Evolutionary conservation across 2,797 vertebrate genomes (phyloP).

Genomic region (Leuciscus waleckii): DNA sequence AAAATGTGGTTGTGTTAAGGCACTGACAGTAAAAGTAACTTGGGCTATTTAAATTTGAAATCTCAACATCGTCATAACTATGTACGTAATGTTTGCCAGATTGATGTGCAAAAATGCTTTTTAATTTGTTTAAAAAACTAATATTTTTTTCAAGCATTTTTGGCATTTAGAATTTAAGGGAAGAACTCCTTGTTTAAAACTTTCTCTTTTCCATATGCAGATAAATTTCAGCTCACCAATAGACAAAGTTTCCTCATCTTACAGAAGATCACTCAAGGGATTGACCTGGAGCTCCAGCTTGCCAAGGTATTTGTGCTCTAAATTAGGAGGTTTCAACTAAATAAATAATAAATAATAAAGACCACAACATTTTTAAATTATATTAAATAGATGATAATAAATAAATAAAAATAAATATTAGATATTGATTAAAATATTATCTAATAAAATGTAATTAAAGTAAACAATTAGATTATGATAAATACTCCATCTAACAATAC

Average conservation of each 20-base stretch:
- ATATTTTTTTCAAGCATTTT: no score
- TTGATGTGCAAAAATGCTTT: background rate
- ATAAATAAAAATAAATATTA: background rate
- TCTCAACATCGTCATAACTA: background rate
- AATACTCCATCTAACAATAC: background rate
- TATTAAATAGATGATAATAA: no score
- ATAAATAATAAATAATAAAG: background rate
- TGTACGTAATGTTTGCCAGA: background rate
- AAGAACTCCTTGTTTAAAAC: background rate
- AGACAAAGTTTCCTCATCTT: conserved; percentile 75
- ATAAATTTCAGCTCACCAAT: conserved; percentile 77
- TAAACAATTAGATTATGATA: background rate
- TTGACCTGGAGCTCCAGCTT: conserved; percentile 81
- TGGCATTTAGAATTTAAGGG: background rate
- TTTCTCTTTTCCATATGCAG: conserved; percentile 58
- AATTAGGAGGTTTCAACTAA: background rate
- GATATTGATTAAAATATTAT: background rate
- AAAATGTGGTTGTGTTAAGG: background rate
- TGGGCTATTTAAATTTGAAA: background rate
- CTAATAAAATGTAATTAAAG: background rate
- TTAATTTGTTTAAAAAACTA: no score
- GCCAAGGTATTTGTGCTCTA: conserved; percentile 82
- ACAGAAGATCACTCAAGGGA: conserved; percentile 77
- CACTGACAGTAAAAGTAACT: background rate
- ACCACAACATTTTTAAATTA: background rate